Evolutionary conservation across 1,140 invertebrate genomes (phyloP).

Genomic region (Drosophila tristis): DNA sequence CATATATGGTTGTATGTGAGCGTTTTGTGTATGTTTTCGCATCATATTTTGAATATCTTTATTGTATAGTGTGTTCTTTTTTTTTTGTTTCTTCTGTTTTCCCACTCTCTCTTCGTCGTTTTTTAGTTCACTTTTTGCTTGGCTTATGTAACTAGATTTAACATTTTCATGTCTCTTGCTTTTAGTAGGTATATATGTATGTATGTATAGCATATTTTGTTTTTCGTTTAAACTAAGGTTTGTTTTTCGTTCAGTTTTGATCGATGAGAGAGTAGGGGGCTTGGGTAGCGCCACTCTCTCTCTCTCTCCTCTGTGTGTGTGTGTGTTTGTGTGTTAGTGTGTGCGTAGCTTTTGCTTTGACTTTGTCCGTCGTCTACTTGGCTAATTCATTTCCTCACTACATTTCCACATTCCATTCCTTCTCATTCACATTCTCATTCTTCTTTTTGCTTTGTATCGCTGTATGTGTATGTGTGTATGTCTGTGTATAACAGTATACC

Average conservation of each 20-base stretch:
- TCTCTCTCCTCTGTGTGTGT: slow-evolving; percentile 14
- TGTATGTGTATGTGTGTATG: slow-evolving; percentile 47
- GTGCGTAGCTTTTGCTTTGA: slow-evolving; percentile 21
- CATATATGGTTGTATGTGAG: slow-evolving; percentile 40
- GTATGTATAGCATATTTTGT: slow-evolving; percentile 3
- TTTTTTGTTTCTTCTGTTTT: slow-evolving; percentile 33
- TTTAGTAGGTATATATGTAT: too few species aligned
- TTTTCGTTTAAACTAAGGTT: slow-evolving; percentile 65
- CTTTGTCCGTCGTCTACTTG: slow-evolving; percentile 45
- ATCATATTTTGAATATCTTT: slow-evolving; percentile 81
- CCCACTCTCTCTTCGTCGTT: not conserved
- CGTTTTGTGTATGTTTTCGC: slow-evolving; percentile 46
- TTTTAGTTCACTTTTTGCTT: slow-evolving; percentile 65
- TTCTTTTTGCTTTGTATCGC: slow-evolving; percentile 61
- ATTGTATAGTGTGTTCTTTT: slow-evolving; percentile 60
- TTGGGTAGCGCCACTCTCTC: not conserved
- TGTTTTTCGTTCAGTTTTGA: slow-evolving; percentile 67
- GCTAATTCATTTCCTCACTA: slow-evolving; percentile 27
- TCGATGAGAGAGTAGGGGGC: slow-evolving; percentile 14
- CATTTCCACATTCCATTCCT: not conserved
- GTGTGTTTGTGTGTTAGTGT: slow-evolving; percentile 8
- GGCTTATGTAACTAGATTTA: slow-evolving; percentile 44
- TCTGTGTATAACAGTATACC: slow-evolving; percentile 26
- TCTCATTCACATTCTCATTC: slow-evolving; percentile 12
- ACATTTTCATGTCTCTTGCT: slow-evolving; percentile 13